Conservation (phyloP, 2,113 vertebrate genomes). For the Motacilla tschutschensis region DNA sequence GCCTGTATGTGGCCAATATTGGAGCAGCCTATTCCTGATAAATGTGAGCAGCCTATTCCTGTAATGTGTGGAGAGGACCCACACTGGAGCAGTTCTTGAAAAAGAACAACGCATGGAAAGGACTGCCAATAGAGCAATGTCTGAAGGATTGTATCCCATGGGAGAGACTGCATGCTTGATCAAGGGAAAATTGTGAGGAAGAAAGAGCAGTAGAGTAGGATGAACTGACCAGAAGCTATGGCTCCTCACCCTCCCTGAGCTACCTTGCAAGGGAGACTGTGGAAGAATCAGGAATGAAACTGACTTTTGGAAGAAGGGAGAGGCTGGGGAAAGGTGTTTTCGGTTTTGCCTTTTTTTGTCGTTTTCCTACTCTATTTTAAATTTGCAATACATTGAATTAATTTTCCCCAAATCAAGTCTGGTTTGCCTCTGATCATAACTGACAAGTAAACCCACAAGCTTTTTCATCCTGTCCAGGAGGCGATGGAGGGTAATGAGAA, state of each 20-base stretch:
- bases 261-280: not conserved
- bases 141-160: not conserved
- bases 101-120: not conserved
- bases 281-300: not conserved
- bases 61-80: fast-evolving
- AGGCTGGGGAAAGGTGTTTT: not conserved
- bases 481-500: not conserved
- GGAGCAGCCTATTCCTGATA: not conserved
- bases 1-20: fast-evolving
- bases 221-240: fast-evolving
- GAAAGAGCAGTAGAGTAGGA: fast-evolving
- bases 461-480: not conserved
- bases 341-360: not conserved
- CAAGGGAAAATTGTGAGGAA: not conserved
- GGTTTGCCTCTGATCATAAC: not conserved
- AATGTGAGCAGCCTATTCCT: not conserved
- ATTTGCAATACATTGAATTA: not conserved
- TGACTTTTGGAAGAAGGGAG: not conserved
- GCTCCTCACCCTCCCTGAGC: not conserved
- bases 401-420: not conserved
- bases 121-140: not conserved
- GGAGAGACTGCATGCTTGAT: not conserved
- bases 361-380: not conserved
- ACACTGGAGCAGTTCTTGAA: not conserved
- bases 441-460: not conserved